Percentiles rank a stretch among this genome's conserved stretches.
These are phyloP conservation scores for Danaus melanippus DNA, from an alignment of 1,140 invertebrate species.

Conservation along the genomic window DNA sequence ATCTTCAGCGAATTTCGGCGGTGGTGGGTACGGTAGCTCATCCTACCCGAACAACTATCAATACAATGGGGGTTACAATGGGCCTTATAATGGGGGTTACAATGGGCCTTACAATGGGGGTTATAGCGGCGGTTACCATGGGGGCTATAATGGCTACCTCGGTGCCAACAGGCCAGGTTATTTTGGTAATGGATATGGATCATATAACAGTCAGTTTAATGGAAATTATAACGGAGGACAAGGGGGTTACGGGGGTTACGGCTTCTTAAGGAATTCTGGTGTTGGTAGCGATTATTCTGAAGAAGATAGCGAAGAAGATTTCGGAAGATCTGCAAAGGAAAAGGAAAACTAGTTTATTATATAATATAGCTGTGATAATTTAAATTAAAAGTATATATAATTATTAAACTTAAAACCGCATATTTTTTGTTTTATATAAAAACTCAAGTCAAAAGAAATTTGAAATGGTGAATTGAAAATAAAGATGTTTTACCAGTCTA, in stretches of 20 bases:
- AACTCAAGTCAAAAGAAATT: too few relatives aligned
- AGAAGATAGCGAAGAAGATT: slow-evolving; percentile 23
- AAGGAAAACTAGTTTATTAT: slow-evolving; percentile 8
- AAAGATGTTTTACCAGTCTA: background rate
- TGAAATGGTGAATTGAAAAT: too few relatives aligned
- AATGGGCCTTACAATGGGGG: slow-evolving; percentile 12
- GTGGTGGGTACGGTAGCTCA: slow-evolving; percentile 37
- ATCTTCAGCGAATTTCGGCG: slow-evolving; percentile 44
- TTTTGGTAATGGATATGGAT: slow-evolving; percentile 36
- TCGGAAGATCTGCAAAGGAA: slow-evolving; percentile 14
- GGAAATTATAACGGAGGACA: slow-evolving; percentile 44
- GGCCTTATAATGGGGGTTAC: too few relatives aligned
- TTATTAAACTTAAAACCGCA: background rate
- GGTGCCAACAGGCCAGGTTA: slow-evolving; percentile 33
- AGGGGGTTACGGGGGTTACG: slow-evolving; percentile 31
- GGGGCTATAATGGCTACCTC: slow-evolving; percentile 18
- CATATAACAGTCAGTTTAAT: slow-evolving; percentile 53
- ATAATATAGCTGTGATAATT: slow-evolving; percentile 8
- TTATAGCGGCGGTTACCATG: slow-evolving; percentile 18
- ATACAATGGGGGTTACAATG: slow-evolving; percentile 29
- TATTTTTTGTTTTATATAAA: too few relatives aligned
- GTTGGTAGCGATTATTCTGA: slow-evolving; percentile 24
- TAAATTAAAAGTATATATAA: background rate
- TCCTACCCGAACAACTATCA: slow-evolving; percentile 53
- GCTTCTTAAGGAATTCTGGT: slow-evolving; percentile 29